Evolutionary conservation across 2,888 invertebrate genomes (phyloP), one percentile per base, ranked within the genome.

Genomic region (Drosophila ochracea): DNA sequence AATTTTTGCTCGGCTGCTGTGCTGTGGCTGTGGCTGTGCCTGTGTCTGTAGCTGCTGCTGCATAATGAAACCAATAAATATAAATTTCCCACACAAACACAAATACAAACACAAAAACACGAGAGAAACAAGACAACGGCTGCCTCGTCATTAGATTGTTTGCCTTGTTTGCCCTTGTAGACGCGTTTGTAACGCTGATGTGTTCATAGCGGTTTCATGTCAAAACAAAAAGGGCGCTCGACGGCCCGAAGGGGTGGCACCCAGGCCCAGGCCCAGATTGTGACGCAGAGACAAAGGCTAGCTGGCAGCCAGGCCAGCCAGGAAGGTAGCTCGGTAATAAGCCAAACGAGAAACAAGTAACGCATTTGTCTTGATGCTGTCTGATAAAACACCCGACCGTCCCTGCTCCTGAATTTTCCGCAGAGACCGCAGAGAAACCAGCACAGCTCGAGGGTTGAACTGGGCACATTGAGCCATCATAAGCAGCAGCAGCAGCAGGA

Each of bases 151-250:
- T 89, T 87, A 90, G 80, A 89, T 89, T 89, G 91, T 89, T 89
- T 89, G 91, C 87, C 88, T 85, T 78, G 78, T 78, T 78, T 78
- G 50, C 57, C 75, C 70, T 58, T 84, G 89, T 90, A 82, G 83
- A 82, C 77, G 88, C 88, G 83, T 91, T 86, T 85, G 87, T 85
- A 89, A 83, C 90, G 75, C 83, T 87, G 90, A 91, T 91, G 92
- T 89, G 89, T 91, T 92, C 90, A 91, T 92, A 91, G 92, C 92
- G 93, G 92, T 92, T 92, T 91, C 87, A 79, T 92, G 92, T 93
- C 93, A 93, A 92, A 93, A 93, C 93, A 93, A 92, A 92, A 82
- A 82, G 71, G 84, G 68, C 64, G 49, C 41, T 41, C 19, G 54
- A 30, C 50, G 55, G 30, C 33, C 30, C 55, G 31, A 52, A 64